Conservation (phyloP, 2,888 invertebrate species). For the Idaea straminata region DNA sequence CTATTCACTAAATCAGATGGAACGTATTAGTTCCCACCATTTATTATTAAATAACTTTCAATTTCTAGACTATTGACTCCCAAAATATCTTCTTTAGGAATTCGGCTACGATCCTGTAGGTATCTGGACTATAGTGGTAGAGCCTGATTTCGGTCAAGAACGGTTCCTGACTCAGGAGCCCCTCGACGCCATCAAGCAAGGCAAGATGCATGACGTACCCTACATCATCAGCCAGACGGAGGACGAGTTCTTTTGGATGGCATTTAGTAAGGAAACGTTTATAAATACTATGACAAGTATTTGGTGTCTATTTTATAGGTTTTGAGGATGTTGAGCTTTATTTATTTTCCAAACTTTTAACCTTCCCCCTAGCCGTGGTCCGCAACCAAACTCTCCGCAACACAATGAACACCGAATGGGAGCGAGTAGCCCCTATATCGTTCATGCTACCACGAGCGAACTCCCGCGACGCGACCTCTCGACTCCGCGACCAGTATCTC, state of each 20-base stretch:
- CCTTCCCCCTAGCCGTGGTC: conserved; percentile 66
- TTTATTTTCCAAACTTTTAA: not conserved
- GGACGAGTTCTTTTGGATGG: conserved; percentile 83
- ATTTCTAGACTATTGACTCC: too few species aligned
- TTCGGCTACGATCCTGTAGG: conserved; percentile 76
- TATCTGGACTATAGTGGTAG: conserved; percentile 84
- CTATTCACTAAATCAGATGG: too few species aligned
- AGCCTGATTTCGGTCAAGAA: conserved; percentile 84
- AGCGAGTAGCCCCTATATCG: conserved; percentile 82
- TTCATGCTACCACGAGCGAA: conserved; percentile 81
- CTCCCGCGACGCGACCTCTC: conserved; percentile 71
- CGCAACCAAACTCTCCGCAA: conserved; percentile 77
- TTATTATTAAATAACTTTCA: too few species aligned
- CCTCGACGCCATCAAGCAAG: conserved; percentile 75
- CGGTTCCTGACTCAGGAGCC: conserved; percentile 84
- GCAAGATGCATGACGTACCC: conserved; percentile 82
- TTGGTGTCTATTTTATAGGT: not conserved
- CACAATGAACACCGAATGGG: conserved; percentile 82
- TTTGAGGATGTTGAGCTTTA: not conserved
- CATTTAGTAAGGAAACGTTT: conserved; percentile 74
- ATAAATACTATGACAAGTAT: not conserved
- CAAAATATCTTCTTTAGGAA: conserved; percentile 53
- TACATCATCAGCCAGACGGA: conserved; percentile 83
- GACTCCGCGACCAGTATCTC: conserved; percentile 73
- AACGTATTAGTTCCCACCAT: too few species aligned